Percentiles rank a stretch among this genome's conserved stretches.
phyloP scores from a whole-genome alignment of 2,797 vertebrate genomes.

The Liparis tanakae region DNA sequence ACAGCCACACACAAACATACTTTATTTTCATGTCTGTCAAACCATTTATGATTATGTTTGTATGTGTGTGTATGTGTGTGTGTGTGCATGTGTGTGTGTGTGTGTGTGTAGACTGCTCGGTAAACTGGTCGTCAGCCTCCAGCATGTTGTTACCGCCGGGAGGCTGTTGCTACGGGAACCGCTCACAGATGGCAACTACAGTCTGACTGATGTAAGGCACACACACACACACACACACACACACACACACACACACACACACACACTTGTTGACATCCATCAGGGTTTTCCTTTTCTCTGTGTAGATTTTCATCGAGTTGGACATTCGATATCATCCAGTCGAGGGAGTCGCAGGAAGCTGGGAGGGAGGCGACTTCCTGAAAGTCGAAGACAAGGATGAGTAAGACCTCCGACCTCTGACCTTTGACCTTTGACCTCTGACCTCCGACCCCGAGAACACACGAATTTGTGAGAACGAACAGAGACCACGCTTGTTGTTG shows the following conservation, averaged over 20 bases:
- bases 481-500: too few species aligned
- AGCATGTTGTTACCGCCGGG: conserved; percentile 87
- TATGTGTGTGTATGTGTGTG: conserved; percentile 23
- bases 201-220: conserved; percentile 85
- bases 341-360: conserved; percentile 86
- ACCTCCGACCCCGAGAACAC: too few species aligned
- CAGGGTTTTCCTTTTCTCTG: conserved; percentile 8
- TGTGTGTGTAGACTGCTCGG: conserved; percentile 84
- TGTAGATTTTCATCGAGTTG: conserved; percentile 91
- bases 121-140: conserved; percentile 88
- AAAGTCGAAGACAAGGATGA: conserved; percentile 80
- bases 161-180: conserved; percentile 87
- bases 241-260: too few species aligned
- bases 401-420: conserved; percentile 74
- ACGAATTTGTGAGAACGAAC: too few species aligned
- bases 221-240: conserved; percentile 20
- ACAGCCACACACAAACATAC: not conserved
- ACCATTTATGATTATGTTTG: not conserved
- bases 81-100: conserved; percentile 13
- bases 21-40: not conserved
- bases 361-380: conserved; percentile 88
- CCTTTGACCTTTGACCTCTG: too few species aligned
- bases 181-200: conserved; percentile 87
- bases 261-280: not conserved
- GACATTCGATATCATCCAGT: conserved; percentile 91